A percentile compares a stretch with the other conserved stretches of the same genome.
Conservation (phyloP, 2,113 vertebrate species). For the Ceuthmochares aereus region DNA sequence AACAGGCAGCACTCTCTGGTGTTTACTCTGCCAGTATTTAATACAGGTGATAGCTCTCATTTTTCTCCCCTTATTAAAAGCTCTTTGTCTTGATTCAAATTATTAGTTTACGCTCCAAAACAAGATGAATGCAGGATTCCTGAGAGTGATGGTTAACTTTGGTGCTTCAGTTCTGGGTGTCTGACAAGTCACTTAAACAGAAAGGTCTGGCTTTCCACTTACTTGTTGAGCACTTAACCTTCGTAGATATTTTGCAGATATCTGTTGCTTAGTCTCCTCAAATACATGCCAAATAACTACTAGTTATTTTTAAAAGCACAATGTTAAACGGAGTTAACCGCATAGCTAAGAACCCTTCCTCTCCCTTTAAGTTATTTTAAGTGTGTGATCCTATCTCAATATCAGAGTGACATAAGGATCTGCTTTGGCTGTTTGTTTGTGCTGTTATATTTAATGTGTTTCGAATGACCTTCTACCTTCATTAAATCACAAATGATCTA, state of each 20-base stretch:
- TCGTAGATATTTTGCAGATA: neutral
- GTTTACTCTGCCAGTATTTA: neutral
- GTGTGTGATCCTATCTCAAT: neutral
- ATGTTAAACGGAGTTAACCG: neutral
- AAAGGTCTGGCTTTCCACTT: neutral
- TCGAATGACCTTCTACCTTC: constrained; percentile 18
- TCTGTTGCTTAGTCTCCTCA: neutral
- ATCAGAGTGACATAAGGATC: neutral
- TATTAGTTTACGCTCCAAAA: neutral
- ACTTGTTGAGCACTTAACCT: neutral
- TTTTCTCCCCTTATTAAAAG: neutral
- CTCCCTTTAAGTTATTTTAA: neutral
- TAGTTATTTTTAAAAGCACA: no score
- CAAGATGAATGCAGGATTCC: neutral
- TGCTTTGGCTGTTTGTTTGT: neutral
- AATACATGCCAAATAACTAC: neutral
- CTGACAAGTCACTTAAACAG: neutral
- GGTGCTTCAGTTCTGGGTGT: neutral
- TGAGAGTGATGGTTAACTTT: neutral
- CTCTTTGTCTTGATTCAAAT: neutral
- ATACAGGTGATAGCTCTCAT: neutral
- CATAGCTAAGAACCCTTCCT: neutral
- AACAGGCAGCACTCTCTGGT: neutral
- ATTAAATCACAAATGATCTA: constrained; percentile 14
- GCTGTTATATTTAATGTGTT: neutral